Evolutionary conservation across 2,113 vertebrate genomes (phyloP).

Genomic region (Hipposideros armiger): DNA sequence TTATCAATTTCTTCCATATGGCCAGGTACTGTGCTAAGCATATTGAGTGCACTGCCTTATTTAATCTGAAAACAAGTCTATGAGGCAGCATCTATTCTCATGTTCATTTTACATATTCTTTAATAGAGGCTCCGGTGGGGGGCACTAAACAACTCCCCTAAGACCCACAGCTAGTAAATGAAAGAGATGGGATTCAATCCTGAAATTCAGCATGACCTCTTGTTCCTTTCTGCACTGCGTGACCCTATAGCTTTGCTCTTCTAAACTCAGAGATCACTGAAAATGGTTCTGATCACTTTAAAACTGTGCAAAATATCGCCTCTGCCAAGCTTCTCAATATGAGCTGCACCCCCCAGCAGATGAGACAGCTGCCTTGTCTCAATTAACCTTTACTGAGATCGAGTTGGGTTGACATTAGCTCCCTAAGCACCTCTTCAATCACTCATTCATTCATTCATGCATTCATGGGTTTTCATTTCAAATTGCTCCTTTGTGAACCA

Average conservation of each 20-base stretch:
- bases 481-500: constrained; percentile 81
- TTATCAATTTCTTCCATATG: constrained; percentile 8
- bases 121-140: not conserved
- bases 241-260: not conserved
- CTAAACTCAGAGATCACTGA: constrained; percentile 33
- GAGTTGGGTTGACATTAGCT: constrained; percentile 78
- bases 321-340: constrained; percentile 58
- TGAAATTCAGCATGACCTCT: not conserved
- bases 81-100: not conserved
- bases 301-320: constrained; percentile 37
- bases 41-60: not conserved
- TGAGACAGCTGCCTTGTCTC: constrained; percentile 79
- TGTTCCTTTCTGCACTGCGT: not conserved
- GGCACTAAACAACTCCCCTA: not conserved
- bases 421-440: constrained; percentile 80
- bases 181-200: not conserved
- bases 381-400: constrained; percentile 82
- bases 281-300: constrained; percentile 66
- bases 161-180: not conserved
- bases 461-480: constrained; percentile 83
- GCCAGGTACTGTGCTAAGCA: not conserved
- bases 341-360: constrained; percentile 56
- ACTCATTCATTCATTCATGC: constrained; percentile 83
- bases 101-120: not conserved
- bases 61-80: not conserved